Percentiles rank a stretch among this genome's conserved stretches.
These are phyloP conservation scores for Mobula hypostoma DNA, from an alignment of 2,113 vertebrate genomes.

Conservation along the genomic window DNA sequence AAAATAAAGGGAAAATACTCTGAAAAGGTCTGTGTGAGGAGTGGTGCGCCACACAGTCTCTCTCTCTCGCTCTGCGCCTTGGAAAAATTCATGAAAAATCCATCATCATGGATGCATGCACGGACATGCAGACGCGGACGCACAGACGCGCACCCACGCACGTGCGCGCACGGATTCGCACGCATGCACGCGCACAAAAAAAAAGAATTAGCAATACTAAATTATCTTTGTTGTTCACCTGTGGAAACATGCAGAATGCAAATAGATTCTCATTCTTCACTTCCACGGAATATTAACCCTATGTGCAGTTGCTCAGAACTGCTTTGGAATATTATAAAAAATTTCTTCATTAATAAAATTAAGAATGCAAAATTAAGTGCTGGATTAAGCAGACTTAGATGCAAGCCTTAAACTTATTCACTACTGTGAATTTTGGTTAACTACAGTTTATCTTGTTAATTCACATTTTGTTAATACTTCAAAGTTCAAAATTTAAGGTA, in stretches of 20 bases:
- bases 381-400: background rate
- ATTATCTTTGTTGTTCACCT: background rate
- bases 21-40: too few species aligned
- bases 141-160: too few species aligned
- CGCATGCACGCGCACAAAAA: too few species aligned
- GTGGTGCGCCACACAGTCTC: too few species aligned
- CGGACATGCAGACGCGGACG: too few species aligned
- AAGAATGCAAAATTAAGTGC: background rate
- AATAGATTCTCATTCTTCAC: background rate
- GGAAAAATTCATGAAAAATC: too few species aligned
- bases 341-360: too few species aligned
- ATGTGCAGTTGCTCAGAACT: background rate
- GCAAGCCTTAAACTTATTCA: background rate
- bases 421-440: background rate
- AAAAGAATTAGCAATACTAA: background rate
- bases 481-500: too few species aligned
- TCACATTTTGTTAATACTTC: background rate
- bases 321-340: background rate
- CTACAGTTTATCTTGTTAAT: background rate
- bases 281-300: background rate
- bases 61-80: too few species aligned
- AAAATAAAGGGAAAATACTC: too few species aligned
- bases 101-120: too few species aligned
- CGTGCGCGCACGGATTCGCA: too few species aligned
- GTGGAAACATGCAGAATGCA: background rate